phyloP scores from a whole-genome alignment of 2,113 vertebrate species.

The Halichoerus grypus region DNA sequence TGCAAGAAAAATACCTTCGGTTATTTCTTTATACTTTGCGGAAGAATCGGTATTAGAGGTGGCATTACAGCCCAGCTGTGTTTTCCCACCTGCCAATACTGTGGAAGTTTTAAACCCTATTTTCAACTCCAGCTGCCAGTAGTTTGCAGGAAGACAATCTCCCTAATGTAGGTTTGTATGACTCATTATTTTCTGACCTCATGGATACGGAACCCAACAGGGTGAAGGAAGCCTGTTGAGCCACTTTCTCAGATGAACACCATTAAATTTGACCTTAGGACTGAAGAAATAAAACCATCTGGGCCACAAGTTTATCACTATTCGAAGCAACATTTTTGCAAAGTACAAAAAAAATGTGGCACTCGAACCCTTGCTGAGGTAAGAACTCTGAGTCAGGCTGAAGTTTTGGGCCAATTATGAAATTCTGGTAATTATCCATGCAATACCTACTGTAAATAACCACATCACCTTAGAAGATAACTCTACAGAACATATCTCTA shows the following conservation, averaged over 20 bases:
- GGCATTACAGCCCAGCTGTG: neutral
- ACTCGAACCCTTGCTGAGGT: neutral
- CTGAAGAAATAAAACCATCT: conserved; percentile 19
- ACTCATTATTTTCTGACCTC: neutral
- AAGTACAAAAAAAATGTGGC: conserved; percentile 18
- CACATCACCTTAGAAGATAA: neutral
- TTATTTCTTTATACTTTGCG: neutral
- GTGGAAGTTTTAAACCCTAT: neutral
- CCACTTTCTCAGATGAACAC: neutral
- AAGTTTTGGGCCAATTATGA: neutral
- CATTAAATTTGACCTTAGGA: neutral
- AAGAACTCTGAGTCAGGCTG: neutral
- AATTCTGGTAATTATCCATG: neutral
- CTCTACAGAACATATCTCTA: neutral
- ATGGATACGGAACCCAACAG: neutral
- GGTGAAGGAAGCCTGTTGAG: neutral
- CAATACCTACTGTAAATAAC: neutral
- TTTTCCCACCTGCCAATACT: conserved; percentile 8
- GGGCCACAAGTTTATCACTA: neutral
- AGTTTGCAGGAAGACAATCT: conserved; percentile 10
- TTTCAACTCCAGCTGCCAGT: conserved; percentile 16
- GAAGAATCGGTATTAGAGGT: neutral
- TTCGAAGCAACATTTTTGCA: neutral
- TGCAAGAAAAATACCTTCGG: neutral
- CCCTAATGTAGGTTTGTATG: neutral